phyloP scores from a whole-genome alignment of 2,113 vertebrate genomes.

The Carettochelys insculpta region DNA sequence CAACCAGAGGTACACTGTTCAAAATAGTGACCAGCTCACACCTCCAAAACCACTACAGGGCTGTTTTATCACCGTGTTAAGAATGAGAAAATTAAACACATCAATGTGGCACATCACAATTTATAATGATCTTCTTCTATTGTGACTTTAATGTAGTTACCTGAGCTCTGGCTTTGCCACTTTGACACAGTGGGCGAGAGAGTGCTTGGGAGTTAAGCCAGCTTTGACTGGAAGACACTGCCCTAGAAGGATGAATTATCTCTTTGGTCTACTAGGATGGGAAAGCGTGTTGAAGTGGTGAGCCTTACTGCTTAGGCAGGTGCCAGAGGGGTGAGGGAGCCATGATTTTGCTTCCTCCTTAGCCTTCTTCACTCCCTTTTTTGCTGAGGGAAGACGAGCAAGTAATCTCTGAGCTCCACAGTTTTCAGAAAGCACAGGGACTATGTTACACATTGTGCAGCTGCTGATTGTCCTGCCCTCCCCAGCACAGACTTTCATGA shows the following conservation, averaged over 20 bases:
- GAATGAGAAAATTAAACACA: neutral
- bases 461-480: neutral
- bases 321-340: neutral
- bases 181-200: neutral
- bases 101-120: neutral
- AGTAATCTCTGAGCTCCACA: neutral
- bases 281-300: neutral
- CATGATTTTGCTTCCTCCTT: rapidly evolving
- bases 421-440: rapidly evolving
- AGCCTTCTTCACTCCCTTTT: neutral
- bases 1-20: neutral
- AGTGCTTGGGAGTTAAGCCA: neutral
- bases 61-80: neutral
- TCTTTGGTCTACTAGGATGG: rapidly evolving
- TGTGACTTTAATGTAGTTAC: neutral
- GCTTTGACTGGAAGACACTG: neutral
- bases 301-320: rapidly evolving
- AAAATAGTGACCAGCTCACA: neutral
- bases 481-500: neutral
- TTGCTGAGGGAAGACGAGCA: neutral
- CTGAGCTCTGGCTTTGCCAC: rapidly evolving
- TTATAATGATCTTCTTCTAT: neutral
- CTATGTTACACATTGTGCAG: neutral
- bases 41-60: neutral
- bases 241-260: rapidly evolving